Conservation (phyloP, 2,888 invertebrate genomes). For the Abscondita cerata region DNA sequence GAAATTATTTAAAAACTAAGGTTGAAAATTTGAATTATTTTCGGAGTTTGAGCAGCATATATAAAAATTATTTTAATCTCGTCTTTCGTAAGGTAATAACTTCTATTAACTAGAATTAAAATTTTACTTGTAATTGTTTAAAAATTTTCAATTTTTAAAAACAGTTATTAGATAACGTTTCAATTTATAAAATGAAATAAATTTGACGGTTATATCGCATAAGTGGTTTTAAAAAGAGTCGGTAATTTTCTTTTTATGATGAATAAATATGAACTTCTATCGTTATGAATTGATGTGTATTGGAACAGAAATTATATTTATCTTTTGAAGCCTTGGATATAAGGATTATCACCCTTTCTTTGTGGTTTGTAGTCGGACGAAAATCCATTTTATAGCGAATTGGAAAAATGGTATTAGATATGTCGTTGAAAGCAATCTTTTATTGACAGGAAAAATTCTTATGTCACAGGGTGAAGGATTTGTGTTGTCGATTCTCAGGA, state of each 20-base stretch:
- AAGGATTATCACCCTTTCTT: slow-evolving; percentile 22
- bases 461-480: slow-evolving; percentile 28
- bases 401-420: slow-evolving; percentile 35
- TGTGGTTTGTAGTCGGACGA: slow-evolving; percentile 15
- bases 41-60: too few relatives aligned
- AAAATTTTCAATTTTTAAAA: too few relatives aligned
- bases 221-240: too few relatives aligned
- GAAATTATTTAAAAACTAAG: too few relatives aligned
- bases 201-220: too few relatives aligned
- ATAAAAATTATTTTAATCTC: too few relatives aligned
- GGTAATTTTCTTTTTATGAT: neutral
- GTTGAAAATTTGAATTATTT: too few relatives aligned
- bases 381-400: slow-evolving; percentile 34
- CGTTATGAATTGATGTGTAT: slow-evolving; percentile 5
- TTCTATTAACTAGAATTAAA: too few relatives aligned
- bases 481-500: slow-evolving; percentile 27
- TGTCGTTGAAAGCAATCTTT: slow-evolving; percentile 40
- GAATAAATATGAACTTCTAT: slow-evolving; percentile 1
- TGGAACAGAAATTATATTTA: slow-evolving; percentile 19
- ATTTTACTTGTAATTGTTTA: too few relatives aligned
- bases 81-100: too few relatives aligned
- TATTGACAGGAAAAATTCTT: slow-evolving; percentile 35
- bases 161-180: too few relatives aligned
- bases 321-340: slow-evolving; percentile 15
- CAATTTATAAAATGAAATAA: too few relatives aligned